Evolutionary conservation across 2,113 vertebrate genomes (phyloP).

Genomic region (Phainopepla nitens): DNA sequence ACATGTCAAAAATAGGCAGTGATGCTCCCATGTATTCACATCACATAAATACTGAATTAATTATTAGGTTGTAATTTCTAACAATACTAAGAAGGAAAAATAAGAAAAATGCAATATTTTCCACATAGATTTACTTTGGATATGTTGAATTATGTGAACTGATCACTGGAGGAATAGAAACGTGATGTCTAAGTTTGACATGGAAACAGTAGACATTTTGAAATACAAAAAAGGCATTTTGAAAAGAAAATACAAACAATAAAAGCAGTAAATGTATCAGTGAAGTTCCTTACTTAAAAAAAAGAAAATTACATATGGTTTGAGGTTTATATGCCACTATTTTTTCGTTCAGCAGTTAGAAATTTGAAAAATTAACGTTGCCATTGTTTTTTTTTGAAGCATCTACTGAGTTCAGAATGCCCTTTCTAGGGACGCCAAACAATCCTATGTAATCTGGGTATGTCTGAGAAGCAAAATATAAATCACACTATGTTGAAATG

Average conservation of each 20-base stretch:
- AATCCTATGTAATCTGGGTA: not conserved
- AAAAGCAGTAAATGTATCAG: not conserved
- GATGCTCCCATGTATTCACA: not conserved
- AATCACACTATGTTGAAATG: not conserved
- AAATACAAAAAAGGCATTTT: not conserved
- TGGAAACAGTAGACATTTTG: not conserved
- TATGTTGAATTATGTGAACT: not conserved
- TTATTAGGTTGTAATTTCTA: not conserved
- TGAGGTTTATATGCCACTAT: accelerated
- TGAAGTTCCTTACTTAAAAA: not conserved
- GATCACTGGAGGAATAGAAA: not conserved
- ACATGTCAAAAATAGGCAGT: not conserved
- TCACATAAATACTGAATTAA: not conserved
- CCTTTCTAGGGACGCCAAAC: not conserved
- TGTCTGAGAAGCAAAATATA: not conserved
- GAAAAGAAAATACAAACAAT: not conserved
- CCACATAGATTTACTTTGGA: not conserved
- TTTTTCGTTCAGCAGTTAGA: not conserved
- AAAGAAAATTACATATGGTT: not conserved
- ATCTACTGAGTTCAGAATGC: not conserved
- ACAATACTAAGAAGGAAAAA: not conserved
- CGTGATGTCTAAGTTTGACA: not conserved
- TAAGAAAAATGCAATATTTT: not conserved
- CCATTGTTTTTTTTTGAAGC: not conserved
- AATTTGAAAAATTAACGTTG: not conserved